Conservation (phyloP, 2,888 invertebrate genomes). For the Eristalis arbustorum region DNA sequence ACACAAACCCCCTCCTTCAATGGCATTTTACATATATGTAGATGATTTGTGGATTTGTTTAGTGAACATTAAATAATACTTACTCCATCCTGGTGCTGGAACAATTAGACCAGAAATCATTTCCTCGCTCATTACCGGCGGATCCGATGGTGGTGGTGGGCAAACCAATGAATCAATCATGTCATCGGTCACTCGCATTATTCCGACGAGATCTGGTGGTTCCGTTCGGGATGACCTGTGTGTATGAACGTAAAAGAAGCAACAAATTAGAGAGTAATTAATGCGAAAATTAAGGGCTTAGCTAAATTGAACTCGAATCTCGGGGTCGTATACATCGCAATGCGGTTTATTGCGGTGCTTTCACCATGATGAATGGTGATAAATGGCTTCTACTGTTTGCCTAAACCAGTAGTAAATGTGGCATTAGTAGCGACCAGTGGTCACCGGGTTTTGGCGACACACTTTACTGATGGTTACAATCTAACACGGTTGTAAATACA, state of each 20-base stretch:
- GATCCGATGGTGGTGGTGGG: slow-evolving; percentile 97
- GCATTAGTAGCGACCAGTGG: background rate
- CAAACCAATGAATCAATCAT: slow-evolving; percentile 97
- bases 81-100: slow-evolving; percentile 97
- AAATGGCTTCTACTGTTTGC: background rate
- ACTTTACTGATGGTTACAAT: background rate
- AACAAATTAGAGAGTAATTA: slow-evolving; percentile 54
- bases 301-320: background rate
- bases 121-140: slow-evolving; percentile 95
- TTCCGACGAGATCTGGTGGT: slow-evolving; percentile 88
- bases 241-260: slow-evolving; percentile 65
- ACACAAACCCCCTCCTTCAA: background rate
- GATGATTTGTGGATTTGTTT: slow-evolving; percentile 48
- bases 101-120: slow-evolving; percentile 98
- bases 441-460: background rate
- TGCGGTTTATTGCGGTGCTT: background rate
- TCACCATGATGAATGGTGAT: background rate
- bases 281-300: slow-evolving; percentile 8
- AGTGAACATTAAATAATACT: slow-evolving; percentile 80
- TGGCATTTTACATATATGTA: slow-evolving; percentile 9
- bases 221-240: slow-evolving; percentile 89
- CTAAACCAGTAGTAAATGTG: background rate
- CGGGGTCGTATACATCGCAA: background rate
- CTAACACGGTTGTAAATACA: too few species aligned
- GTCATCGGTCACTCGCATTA: slow-evolving; percentile 94